Base-by-base conservation (phyloP, 2,797 vertebrate genomes). In the Notoglanidium macrostoma region DNA sequence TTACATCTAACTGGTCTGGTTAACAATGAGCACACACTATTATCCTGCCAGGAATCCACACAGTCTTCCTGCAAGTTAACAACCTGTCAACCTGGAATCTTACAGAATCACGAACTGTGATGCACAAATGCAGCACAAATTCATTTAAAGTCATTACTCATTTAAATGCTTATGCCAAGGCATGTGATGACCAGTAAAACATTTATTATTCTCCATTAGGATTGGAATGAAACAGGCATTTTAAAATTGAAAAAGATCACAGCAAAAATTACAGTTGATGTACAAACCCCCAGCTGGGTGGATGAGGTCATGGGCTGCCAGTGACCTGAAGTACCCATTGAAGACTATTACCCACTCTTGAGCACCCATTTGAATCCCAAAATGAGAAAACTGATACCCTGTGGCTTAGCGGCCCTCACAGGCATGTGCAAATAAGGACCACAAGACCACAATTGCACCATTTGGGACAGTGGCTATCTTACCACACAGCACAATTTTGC, bases 361-460 rank as follows among this genome's bases (percentile, higher is more conserved):
- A 32, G 35, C 78, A 73, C 85, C 51, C 35, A 79, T 80, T 59
- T 80, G 63, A 82, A 82, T 57, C 67, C 54, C 54, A 44, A 65
- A 87, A 63, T 83, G 15, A 67, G 57, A 74, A 76, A 76, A 76
- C 70, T 46, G 68, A 74, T 79, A 83, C 79, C 29, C 44, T 54
- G 23, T 73, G 57, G 79, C 35, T 82, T 83, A 51, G 44, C 2
- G 14, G 80, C 72, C 70, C 70, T 67, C 14, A 35, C 26, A 54
- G 29, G 57, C 70, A 76, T 65, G 44, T 23, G 29, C 57, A 83
- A 76, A 83, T 55, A 51, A 76, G 68, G 35, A 78, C 74, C 61
- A 35, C 85, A 78, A 68, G 61, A 73, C 44, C 54, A 59, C 26
- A 63, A 73, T 3, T 80, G 63, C 51, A 59, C 44, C 23, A 54